Evolutionary conservation across 2,113 vertebrate genomes (phyloP), one percentile per base, ranked within the genome.

Genomic region (Ailurus styani): DNA sequence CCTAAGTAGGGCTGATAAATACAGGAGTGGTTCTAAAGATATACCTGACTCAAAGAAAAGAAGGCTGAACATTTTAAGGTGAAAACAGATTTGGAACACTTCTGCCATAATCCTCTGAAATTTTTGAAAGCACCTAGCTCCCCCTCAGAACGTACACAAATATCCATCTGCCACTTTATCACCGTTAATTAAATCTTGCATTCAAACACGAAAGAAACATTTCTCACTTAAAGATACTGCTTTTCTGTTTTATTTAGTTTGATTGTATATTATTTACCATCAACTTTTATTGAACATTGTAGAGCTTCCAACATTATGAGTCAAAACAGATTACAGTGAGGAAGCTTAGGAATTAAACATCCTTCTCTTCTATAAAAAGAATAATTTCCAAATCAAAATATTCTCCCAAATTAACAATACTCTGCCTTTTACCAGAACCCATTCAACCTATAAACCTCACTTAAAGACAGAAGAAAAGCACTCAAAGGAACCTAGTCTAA

Each of bases 301-400:
- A 45, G 23, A 94, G 86, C 13, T 83, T 92, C 27, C 15, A 97
- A 81, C 50, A 87, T 84, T 27, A 77, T 88, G 14, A 86, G 23
- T 70, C 60, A 95, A 95, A 87, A 90, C 6, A 94, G 15, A 93
- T 23, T 92, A 70, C 6, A 78, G 20, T 45, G 11, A 18, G 18
- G 60, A 95, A 94, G 50, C 21, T 93, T 68, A 54, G 4, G 23
- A 83, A 92, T 11, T 83, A 90, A 92, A 64, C 21, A 89, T 86
- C 55, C 91, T 6, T 92, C 72, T 94, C 94, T 94, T 70, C 78
- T 70, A 64, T 54, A 20, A 66, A 95, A 96, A 90, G 20, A 90
- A 1, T 96, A 95, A 87, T n/a, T 81, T 94, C 64, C 47, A 95
- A 89, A 34, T 95, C 79, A 82, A 87, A 96, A 81, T 73, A 79